Evolutionary conservation across 1,140 invertebrate genomes (phyloP), one percentile per base, ranked within the genome.

Genomic region (Drosophila sp.): DNA sequence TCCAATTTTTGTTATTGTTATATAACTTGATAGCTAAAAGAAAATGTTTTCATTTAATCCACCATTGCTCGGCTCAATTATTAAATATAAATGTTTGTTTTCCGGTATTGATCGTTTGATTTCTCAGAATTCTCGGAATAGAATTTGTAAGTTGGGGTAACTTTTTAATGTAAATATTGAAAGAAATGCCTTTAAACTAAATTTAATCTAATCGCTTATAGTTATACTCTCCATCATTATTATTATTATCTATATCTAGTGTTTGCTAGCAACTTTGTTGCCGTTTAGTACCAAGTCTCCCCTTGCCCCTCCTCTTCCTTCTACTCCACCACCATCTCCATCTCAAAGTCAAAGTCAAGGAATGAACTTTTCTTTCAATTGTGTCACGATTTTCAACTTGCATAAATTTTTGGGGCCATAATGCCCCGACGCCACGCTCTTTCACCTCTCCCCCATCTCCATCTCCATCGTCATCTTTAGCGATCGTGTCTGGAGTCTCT

Each of bases 361-460:
- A 79, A 61, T 76, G 69, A 76, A 76, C 76, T 79, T 76, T 79
- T 76, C 66, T 61, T 35, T 58, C 73, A 79, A 79, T 79, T 76
- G 76, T 79, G 70, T 79, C 76, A 79, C 76, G 76, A 76, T 60
- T 79, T 79, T 79, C 76, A 79, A 76, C 76, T 79, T 79, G 76
- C 76, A 79, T 79, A 79, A 62, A 79, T 79, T 76, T 76, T 11
- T 33, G 7, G 32, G 56, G n/a, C 40, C 60, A 66, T 29, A 60
- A 32, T 38, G 27, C 62, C 41, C 29, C 6, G 56, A 8, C n/a
- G 55, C 29, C 56, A 35, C 56, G 56, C 23, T 32, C 30, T 35
- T 58, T 57, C 41, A 38, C 57, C 60, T 68, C 23, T 32, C 30
- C 23, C 35, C 44, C 41, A 38, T 44, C 60, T 68, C 29, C 29